Base-by-base conservation (phyloP, 2,113 vertebrate genomes). In the Phrynosoma platyrhinos region DNA sequence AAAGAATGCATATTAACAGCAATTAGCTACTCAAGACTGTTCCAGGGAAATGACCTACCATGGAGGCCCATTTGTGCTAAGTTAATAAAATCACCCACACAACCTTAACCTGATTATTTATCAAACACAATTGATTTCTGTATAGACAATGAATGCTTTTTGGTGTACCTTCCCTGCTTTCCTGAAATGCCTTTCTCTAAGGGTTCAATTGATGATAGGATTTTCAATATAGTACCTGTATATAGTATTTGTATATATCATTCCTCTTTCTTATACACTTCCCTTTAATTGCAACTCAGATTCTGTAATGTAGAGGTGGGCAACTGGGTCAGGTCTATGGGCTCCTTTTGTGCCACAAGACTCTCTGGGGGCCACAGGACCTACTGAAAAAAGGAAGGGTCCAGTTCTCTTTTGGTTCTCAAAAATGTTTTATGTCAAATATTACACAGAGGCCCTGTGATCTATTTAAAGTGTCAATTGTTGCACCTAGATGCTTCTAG, bases 31-130 rank as follows among this genome's bases (percentile, higher is more conserved):
- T 84, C 79, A 83, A 79, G 58, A 82, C 53, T 9, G 85, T 71
- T 90, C 55, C 85, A 69, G 21, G 90, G 85, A 68, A 80, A 66
- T 87, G 83, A 85, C 90, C 84, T 83, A 13, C 90, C 75, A 89
- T 62, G 87, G 88, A 90, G 83, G 20, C 4, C 30, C 64, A 78
- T 64, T 90, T 92, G 83, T 88, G 82, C 83, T 75, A 53, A 89
- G 64, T 79, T 92, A 83, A 89, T 93, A n/a, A 77, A 86, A 90
- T 87, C 3, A 64, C 58, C 79, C 87, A 53, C 1, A 72, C 90
- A 90, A 42, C 90, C 30, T 90, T 90, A 91, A 79, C 4, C 8
- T 30, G 77, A 79, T 76, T 27, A 66, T 91, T 93, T 92, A 77
- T 9, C 62, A 92, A 85, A 71, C 23, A 76, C 40, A 1, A 25